Evolutionary conservation across 2,797 vertebrate species (phyloP).

Genomic region (Malacoctenus gilli): DNA sequence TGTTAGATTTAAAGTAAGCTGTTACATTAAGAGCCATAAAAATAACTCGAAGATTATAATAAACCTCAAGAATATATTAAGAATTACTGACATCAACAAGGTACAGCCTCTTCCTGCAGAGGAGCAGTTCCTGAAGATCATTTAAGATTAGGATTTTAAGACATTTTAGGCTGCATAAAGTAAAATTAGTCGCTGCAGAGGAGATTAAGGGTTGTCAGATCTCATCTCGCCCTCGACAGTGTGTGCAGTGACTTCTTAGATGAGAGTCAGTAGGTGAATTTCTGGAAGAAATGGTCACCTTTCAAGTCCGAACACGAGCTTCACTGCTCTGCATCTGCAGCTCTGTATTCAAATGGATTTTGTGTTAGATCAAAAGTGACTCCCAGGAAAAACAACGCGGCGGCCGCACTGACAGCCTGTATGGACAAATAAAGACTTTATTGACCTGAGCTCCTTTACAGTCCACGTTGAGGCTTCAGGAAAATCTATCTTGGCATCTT

Average conservation of each 20-base stretch:
- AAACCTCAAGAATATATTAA: no score
- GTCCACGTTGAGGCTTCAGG: constrained; percentile 38
- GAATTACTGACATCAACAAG: no score
- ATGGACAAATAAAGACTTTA: constrained; percentile 53
- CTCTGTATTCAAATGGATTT: constrained; percentile 56
- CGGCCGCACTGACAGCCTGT: constrained; percentile 56
- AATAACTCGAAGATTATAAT: no score
- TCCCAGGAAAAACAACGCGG: constrained; percentile 55
- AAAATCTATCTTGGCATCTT: constrained; percentile 25
- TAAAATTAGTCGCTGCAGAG: constrained; percentile 1
- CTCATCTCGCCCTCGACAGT: neutral
- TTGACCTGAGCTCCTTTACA: constrained; percentile 39
- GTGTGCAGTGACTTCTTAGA: constrained; percentile 26
- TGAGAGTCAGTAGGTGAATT: constrained; percentile 23
- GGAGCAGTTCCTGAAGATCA: no score
- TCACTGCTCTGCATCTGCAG: constrained; percentile 23
- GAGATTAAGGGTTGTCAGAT: constrained; percentile 1
- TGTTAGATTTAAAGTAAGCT: no score
- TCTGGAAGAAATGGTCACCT: constrained; percentile 30
- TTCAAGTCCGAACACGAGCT: constrained; percentile 23
- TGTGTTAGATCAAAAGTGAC: constrained; percentile 65
- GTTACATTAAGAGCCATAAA: no score
- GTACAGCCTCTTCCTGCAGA: no score
- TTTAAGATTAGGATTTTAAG: no score
- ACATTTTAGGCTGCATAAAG: constrained; percentile 6